Evolutionary conservation across 2,797 vertebrate species (phyloP), one percentile per base, ranked within the genome.

Genomic region (Acanthiza pusilla): DNA sequence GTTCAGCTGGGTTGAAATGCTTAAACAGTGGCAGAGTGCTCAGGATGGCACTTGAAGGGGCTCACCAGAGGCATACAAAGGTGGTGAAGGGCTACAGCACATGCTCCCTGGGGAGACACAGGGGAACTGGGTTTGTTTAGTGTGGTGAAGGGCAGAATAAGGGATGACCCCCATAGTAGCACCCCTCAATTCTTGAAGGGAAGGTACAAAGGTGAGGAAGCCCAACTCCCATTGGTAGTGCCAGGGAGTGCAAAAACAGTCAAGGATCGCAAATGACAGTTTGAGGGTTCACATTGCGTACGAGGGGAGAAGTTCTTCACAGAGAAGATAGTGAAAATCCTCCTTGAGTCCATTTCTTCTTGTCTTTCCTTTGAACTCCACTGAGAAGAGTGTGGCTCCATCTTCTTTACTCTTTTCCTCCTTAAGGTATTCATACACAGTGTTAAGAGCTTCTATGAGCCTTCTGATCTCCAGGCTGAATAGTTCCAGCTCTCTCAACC

Each of bases 201-300:
- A 18, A 72, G 12, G 11, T 70, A 68, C 7, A 70, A 51, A 70
- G 19, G 7, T 57, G 10, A 72, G 20, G 25, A 88, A 88, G 19
- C 11, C 22, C 48, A 76, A 2, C 21, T 79, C 21, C 30, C 85
- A 4, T 13, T 71, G 23, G 20, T 80, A 71, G 16, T 43, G 38
- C 18, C 30, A 65, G 23, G 2, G n/a, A 34, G 21, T 42, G 13
- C 82, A 40, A 58, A 38, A 86, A 30, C 15, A 61, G 32, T 38
- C 20, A n/a, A 19, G 13, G 16, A 23, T 42, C 36, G 65, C 17
- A 72, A 48, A 30, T 5, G 38, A 40, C 32, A 43, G 10, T 58
- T 84, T 0, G 0, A 38, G 79, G 26, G 26, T 88, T 94, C 8
- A 4, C 29, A 9, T 0, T 51, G 40, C 9, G 7, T 79, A 42